These are phyloP conservation scores for Pachyramphus minor DNA, from an alignment of 2,113 vertebrate species.

Conservation along the genomic window DNA sequence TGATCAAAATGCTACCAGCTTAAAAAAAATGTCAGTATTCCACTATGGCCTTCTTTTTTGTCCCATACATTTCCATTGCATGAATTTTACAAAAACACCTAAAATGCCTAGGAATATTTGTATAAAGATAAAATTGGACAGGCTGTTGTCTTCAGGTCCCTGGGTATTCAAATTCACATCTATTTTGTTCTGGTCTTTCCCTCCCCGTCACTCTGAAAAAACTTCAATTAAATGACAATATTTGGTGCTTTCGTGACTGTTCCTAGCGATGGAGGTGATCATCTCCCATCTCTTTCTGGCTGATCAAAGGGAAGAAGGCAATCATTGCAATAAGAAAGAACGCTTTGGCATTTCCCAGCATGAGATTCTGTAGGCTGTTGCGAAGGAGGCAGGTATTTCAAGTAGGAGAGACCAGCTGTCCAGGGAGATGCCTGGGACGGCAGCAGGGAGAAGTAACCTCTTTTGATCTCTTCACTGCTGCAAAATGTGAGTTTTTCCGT, in stretches of 20 bases:
- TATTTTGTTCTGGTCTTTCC: background rate
- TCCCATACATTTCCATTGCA: background rate
- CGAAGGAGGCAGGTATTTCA: constrained; percentile 51
- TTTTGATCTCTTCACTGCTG: constrained; percentile 30
- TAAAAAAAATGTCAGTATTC: background rate
- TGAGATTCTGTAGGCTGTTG: constrained; percentile 51
- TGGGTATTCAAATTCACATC: background rate
- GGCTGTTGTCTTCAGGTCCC: background rate
- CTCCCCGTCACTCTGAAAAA: background rate
- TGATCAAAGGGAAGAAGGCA: constrained; percentile 45
- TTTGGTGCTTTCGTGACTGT: background rate
- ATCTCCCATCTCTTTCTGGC: background rate
- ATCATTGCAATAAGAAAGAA: background rate
- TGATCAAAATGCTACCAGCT: background rate
- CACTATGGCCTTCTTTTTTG: background rate
- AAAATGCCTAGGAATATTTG: background rate
- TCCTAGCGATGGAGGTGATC: background rate
- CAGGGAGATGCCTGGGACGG: background rate
- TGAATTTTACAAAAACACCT: background rate
- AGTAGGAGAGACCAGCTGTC: constrained; percentile 1
- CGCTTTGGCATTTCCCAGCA: constrained; percentile 28
- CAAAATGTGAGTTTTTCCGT: background rate
- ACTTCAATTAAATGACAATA: background rate
- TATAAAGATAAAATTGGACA: background rate
- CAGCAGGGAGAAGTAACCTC: constrained; percentile 26